Percentiles rank a stretch among this genome's conserved stretches.
These are phyloP conservation scores for Acholoe squamosa DNA, from an alignment of 2,888 invertebrate species.

Conservation along the genomic window DNA sequence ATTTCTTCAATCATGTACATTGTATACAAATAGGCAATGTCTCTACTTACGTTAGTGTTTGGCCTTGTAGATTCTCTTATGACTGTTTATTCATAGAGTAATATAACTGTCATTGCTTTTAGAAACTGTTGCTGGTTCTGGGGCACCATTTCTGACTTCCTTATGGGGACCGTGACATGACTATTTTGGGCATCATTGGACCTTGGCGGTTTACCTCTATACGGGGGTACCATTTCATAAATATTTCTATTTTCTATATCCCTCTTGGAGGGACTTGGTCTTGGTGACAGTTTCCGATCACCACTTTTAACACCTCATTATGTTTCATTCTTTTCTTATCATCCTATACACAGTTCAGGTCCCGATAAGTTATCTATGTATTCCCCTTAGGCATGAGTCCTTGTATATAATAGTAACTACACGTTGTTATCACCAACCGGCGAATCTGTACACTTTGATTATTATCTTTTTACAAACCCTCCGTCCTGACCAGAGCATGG, in stretches of 20 bases:
- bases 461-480: conserved; percentile 46
- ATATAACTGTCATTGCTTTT: not conserved
- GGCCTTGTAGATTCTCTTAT: not conserved
- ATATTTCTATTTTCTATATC: not conserved
- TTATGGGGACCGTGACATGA: not conserved
- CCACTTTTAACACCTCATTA: not conserved
- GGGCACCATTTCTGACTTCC: not conserved
- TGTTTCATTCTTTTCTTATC: not conserved
- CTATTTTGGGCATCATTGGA: not conserved
- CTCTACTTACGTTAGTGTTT: not conserved
- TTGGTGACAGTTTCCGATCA: not conserved
- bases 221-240: not conserved
- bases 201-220: not conserved
- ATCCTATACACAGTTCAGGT: not conserved
- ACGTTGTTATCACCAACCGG: not conserved
- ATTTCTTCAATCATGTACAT: not conserved
- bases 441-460: conserved; percentile 53
- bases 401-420: not conserved
- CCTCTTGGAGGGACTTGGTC: not conserved
- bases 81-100: not conserved
- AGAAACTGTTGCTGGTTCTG: not conserved
- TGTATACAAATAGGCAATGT: not conserved
- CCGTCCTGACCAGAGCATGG: conserved; percentile 31
- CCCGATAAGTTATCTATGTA: not conserved
- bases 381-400: conserved; percentile 30